These are phyloP conservation scores for Erynnis tages DNA, from an alignment of 2,888 invertebrate species.

Conservation along the genomic window DNA sequence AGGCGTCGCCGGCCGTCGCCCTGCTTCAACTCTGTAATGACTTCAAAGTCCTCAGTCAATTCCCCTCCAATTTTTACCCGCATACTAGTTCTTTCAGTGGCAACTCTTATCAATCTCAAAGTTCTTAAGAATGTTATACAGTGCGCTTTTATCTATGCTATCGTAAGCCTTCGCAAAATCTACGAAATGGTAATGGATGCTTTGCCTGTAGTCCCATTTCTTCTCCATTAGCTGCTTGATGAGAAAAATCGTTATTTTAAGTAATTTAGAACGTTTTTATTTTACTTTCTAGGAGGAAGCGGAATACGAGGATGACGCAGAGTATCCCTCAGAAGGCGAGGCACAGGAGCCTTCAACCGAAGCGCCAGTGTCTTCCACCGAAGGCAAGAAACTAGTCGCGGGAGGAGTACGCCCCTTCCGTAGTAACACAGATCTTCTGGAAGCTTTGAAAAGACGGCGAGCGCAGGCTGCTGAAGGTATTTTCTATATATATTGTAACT, in stretches of 20 bases:
- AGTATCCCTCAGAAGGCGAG: constrained; percentile 64
- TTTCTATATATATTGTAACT: too few relatives aligned
- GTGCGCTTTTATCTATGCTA: not conserved
- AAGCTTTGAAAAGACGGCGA: constrained; percentile 86
- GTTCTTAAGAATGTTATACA: not conserved
- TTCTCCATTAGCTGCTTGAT: not conserved
- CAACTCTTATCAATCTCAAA: not conserved
- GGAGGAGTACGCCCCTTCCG: constrained; percentile 88
- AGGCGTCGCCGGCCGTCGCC: not conserved
- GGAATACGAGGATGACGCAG: constrained; percentile 82
- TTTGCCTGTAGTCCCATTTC: not conserved
- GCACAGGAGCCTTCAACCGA: constrained; percentile 77
- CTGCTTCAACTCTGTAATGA: not conserved
- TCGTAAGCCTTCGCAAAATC: not conserved
- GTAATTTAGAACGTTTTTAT: too few relatives aligned
- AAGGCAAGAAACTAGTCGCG: constrained; percentile 84
- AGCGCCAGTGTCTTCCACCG: constrained; percentile 83
- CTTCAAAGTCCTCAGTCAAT: not conserved
- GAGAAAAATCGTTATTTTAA: too few relatives aligned
- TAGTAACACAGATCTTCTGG: constrained; percentile 88
- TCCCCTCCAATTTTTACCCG: not conserved
- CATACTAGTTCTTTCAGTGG: not conserved
- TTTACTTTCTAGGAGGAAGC: constrained; percentile 64
- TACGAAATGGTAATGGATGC: not conserved
- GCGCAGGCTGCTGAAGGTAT: constrained; percentile 85